phyloP scores from a whole-genome alignment of 2,113 vertebrate genomes.

The Sciurus niger region DNA sequence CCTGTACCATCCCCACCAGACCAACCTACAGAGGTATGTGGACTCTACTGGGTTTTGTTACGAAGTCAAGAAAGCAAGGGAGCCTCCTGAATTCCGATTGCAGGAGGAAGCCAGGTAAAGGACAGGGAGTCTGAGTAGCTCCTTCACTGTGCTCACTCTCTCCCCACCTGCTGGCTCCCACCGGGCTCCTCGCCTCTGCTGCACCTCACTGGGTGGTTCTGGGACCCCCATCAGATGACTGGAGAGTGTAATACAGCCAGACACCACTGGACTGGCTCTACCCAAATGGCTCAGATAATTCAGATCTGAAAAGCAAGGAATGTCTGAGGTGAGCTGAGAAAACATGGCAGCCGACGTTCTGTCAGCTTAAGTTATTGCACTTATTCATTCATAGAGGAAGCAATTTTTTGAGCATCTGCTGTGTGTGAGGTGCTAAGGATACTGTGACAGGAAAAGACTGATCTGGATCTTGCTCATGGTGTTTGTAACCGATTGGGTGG shows the following conservation, averaged over 20 bases:
- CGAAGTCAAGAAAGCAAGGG: not conserved
- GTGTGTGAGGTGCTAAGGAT: not conserved
- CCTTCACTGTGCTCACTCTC: not conserved
- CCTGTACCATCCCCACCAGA: conserved; percentile 64
- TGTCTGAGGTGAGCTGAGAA: not conserved
- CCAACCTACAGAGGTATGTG: conserved; percentile 64
- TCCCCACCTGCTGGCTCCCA: not conserved
- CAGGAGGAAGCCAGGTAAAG: not conserved
- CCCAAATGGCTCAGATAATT: not conserved
- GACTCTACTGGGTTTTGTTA: not conserved
- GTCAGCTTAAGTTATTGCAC: not conserved
- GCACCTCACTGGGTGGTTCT: not conserved
- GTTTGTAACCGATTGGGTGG: not conserved
- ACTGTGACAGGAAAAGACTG: not conserved
- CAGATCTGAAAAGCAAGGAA: conserved; percentile 28
- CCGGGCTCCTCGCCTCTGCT: not conserved
- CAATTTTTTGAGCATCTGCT: not conserved
- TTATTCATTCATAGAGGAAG: not conserved
- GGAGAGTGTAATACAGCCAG: not conserved
- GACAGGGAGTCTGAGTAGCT: too few relatives aligned
- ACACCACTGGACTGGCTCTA: not conserved
- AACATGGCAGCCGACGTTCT: not conserved
- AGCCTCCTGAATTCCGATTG: not conserved
- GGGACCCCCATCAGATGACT: not conserved
- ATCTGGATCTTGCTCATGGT: not conserved